These are phyloP conservation scores for Myotis planiceps DNA, from an alignment of 2,797 vertebrate genomes.

Conservation along the genomic window DNA sequence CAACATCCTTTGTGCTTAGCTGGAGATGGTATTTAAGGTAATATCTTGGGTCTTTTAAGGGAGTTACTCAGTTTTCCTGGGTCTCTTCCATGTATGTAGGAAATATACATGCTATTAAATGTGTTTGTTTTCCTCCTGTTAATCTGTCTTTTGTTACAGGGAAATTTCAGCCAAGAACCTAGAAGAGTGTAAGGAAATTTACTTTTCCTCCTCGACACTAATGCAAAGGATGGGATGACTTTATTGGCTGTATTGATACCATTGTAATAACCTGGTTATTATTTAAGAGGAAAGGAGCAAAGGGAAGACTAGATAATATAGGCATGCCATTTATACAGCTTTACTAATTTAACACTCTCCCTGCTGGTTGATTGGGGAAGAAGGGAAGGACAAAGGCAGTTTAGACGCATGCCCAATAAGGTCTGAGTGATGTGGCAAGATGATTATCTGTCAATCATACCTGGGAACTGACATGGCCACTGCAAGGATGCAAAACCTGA, in stretches of 20 bases:
- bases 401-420: no score
- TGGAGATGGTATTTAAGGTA: background rate
- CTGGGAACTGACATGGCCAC: no score
- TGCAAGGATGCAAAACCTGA: no score
- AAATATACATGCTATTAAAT: background rate
- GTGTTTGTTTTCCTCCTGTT: background rate
- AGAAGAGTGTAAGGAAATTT: background rate
- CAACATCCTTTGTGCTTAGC: background rate
- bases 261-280: no score
- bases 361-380: no score
- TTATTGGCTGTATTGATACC: background rate
- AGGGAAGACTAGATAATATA: no score
- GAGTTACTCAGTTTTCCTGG: background rate
- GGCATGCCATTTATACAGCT: no score
- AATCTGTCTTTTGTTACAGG: background rate
- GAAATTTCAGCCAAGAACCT: background rate
- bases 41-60: background rate
- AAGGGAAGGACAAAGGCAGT: no score
- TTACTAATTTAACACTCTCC: no score
- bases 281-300: no score
- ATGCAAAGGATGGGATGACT: background rate
- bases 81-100: background rate
- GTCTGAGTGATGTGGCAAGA: no score
- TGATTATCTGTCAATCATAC: no score
- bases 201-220: background rate